Evolutionary conservation across 2,797 vertebrate species (phyloP), one percentile per base, ranked within the genome.

Genomic region (Falco naumanni): DNA sequence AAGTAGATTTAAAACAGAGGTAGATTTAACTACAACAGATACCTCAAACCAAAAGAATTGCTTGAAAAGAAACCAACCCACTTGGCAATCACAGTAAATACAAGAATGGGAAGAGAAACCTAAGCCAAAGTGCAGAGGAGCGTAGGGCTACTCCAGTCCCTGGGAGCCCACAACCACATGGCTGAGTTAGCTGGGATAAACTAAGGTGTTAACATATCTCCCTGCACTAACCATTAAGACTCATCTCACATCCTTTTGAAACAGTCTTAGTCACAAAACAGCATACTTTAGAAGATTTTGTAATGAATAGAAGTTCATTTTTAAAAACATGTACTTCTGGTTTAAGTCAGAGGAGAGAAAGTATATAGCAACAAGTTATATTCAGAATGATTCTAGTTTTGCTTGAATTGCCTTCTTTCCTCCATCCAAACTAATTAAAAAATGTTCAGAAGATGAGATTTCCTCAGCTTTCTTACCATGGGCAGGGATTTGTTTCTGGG

Each of bases 401-500:
- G 64, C 77, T 71, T 59, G 53, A 75, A 60, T 43, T 34, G 11
- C 31, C 25, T 78, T 84, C 65, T 80, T 56, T 22, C 17, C n/a
- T 65, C 25, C 29, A 66, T 53, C 60, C 26, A 80, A 91, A 82
- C 48, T 72, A 91, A 93, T 90, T 93, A 70, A 66, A 95, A 92
- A 75, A 24, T n/a, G 29, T 25, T 92, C 83, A 87, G n/a, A 85
- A 91, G 78, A 72, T 75, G 48, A 79, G 65, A 93, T 94, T 96
- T 93, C 29, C 51, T 89, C 85, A 81, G 61, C 57, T 77, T 94
- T 97, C 64, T 91, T 77, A 86, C 68, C 57, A 71, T 8, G 33
- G 72, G 63, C 87, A 93, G 28, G 45, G 84, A 95, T 92, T 94
- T 96, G 68, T 85, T 92, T 94, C 90, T 74, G 71, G 50, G 86